These are phyloP conservation scores for Hexactinellida sp. DNA, from an alignment of 37 sponge, comb jelly and placozoan species.

Conservation along the genomic window DNA sequence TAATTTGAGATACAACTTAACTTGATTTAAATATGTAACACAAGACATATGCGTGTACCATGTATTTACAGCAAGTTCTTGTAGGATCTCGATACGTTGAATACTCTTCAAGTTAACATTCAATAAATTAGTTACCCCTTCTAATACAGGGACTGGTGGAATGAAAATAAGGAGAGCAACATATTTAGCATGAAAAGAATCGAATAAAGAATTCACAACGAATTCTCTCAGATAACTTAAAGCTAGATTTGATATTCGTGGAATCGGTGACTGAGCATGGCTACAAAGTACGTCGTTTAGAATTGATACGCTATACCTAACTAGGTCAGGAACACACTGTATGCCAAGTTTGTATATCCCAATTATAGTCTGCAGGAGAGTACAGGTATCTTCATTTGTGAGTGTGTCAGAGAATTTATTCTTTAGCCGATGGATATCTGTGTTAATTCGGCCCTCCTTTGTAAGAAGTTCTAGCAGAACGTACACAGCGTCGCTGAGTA, in stretches of 20 bases:
- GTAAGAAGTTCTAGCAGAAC: background rate
- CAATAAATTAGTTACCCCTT: background rate
- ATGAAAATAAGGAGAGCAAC: background rate
- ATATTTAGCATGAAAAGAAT: background rate
- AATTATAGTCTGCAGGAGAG: background rate
- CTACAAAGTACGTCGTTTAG: background rate
- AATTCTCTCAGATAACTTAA: background rate
- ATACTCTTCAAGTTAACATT: background rate
- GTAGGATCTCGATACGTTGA: background rate
- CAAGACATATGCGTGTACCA: background rate
- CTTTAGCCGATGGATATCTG: background rate
- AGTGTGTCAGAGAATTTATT: background rate
- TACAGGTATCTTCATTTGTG: background rate
- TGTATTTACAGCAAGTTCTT: background rate
- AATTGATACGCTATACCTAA: background rate
- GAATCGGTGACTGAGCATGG: background rate
- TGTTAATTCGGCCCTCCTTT: background rate
- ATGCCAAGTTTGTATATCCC: background rate
- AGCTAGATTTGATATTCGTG: background rate
- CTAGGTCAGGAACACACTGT: background rate
- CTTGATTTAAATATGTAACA: slow-evolving; percentile 8
- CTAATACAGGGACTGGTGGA: background rate
- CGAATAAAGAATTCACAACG: background rate
- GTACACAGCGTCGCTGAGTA: background rate
- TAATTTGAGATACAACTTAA: background rate